A percentile compares a stretch with the other conserved stretches of the same genome.
These are phyloP conservation scores for Cyprinodon brontotheroides DNA, from an alignment of 2,113 vertebrate genomes.

Conservation along the genomic window DNA sequence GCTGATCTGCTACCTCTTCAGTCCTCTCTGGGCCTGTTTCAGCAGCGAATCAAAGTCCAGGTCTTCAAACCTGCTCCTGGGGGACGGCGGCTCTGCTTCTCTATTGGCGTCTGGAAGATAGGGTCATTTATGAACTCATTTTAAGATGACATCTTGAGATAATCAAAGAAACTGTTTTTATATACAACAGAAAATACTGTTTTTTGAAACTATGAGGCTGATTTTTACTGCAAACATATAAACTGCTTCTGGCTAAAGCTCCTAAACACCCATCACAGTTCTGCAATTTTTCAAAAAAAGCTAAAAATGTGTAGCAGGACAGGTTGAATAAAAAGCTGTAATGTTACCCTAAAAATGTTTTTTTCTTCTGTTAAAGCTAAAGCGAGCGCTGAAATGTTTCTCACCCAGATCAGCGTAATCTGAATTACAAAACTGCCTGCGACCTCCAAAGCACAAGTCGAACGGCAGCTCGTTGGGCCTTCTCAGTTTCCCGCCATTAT, in stretches of 20 bases:
- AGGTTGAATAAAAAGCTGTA: no score
- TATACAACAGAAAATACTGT: no score
- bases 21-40: conserved; percentile 89
- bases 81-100: conserved; percentile 80
- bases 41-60: conserved; percentile 93
- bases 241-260: neutral
- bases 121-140: neutral
- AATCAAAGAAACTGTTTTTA: no score
- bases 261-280: no score
- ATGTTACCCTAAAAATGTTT: no score
- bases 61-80: conserved; percentile 84
- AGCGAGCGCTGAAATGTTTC: conserved; percentile 30
- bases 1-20: conserved; percentile 82
- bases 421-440: conserved; percentile 91
- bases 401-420: conserved; percentile 90
- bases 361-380: neutral
- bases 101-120: conserved; percentile 85
- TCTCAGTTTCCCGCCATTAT: conserved; percentile 87
- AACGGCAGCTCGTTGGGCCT: conserved; percentile 89
- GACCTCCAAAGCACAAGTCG: conserved; percentile 92
- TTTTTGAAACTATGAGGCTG: no score
- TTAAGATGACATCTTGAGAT: no score
- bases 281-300: no score
- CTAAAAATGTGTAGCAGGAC: no score
- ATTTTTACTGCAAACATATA: neutral